Percentiles rank a stretch among this genome's conserved stretches.
Evolutionary conservation across 2,888 invertebrate genomes (phyloP).

Genomic region (Dendrolimus pini): DNA sequence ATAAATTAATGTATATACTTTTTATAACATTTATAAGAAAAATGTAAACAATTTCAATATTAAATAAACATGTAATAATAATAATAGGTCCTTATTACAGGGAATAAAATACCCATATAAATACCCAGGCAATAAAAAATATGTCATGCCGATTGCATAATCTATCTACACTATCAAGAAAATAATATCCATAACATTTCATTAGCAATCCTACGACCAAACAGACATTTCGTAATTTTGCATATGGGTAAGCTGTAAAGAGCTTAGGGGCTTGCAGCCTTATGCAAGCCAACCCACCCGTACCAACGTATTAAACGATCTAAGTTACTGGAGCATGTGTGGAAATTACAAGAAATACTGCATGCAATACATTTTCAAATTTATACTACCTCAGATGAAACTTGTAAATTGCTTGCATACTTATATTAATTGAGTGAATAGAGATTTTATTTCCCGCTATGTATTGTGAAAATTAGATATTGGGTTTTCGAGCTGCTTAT

Average conservation of each 20-base stretch:
- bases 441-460: neutral
- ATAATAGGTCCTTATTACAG: too few species aligned
- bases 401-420: neutral
- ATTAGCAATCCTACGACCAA: conserved; percentile 25
- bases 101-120: too few species aligned
- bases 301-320: conserved; percentile 31
- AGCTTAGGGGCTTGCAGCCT: conserved; percentile 51
- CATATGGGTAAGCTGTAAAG: conserved; percentile 43
- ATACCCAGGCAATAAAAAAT: conserved; percentile 8
- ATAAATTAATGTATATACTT: too few species aligned
- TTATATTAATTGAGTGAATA: neutral
- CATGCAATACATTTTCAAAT: conserved; percentile 24
- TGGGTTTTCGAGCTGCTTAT: too few species aligned
- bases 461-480: too few species aligned
- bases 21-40: too few species aligned
- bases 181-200: conserved; percentile 16
- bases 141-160: conserved; percentile 3
- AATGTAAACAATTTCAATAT: too few species aligned
- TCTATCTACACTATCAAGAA: conserved; percentile 6
- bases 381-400: conserved; percentile 13
- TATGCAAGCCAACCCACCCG: conserved; percentile 49
- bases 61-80: too few species aligned
- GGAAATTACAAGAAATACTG: conserved; percentile 30
- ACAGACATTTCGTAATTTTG: conserved; percentile 44
- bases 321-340: conserved; percentile 50